These are phyloP conservation scores for Leuctra nigra DNA, from an alignment of 2,888 invertebrate species.

Conservation along the genomic window DNA sequence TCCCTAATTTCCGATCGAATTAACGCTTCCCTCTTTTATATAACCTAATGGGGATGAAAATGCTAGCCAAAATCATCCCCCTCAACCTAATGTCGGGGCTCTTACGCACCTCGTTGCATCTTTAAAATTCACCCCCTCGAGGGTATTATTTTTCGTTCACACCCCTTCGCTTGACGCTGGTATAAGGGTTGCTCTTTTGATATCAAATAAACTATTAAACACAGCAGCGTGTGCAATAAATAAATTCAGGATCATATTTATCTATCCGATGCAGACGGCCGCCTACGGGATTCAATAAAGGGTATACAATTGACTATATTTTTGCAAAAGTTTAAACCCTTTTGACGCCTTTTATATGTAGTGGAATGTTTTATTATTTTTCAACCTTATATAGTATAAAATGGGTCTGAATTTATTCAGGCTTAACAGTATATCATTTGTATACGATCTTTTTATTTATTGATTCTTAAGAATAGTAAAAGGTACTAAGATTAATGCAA, in stretches of 20 bases:
- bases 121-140: constrained; percentile 25
- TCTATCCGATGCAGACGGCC: constrained; percentile 22
- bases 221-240: constrained; percentile 15
- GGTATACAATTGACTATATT: not conserved
- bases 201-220: constrained; percentile 16
- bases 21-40: constrained; percentile 7
- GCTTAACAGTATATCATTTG: too few relatives aligned
- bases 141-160: constrained; percentile 18
- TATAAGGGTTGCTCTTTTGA: constrained; percentile 14
- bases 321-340: not conserved
- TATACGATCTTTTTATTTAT: too few relatives aligned
- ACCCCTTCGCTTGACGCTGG: constrained; percentile 20
- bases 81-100: constrained; percentile 12
- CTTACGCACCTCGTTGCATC: constrained; percentile 20
- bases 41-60: constrained; percentile 12
- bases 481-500: too few relatives aligned
- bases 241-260: constrained; percentile 22
- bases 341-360: not conserved
- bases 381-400: too few relatives aligned
- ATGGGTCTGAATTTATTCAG: too few relatives aligned
- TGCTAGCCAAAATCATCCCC: constrained; percentile 15
- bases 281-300: not conserved
- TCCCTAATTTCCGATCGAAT: constrained; percentile 22
- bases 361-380: too few relatives aligned
- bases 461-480: too few relatives aligned